Evolutionary conservation across 2,888 invertebrate genomes (phyloP).

Genomic region (Zaprionus lineosus): DNA sequence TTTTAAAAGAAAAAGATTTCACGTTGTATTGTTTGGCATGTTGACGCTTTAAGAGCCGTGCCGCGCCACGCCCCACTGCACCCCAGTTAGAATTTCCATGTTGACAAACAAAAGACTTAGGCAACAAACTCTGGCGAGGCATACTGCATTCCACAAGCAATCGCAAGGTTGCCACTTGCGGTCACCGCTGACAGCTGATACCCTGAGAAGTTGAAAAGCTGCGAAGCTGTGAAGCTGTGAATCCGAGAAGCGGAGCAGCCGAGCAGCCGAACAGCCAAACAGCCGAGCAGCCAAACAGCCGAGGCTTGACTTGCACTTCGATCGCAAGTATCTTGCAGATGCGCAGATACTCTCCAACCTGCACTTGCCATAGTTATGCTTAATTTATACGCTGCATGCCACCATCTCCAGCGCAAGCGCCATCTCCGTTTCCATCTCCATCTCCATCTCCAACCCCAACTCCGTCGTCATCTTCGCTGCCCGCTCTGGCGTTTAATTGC

Average conservation of each 20-base stretch:
- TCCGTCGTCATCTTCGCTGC: background rate
- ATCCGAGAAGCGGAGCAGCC: too few species aligned
- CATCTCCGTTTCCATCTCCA: too few species aligned
- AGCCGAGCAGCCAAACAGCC: too few species aligned
- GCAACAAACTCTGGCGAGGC: constrained; percentile 57
- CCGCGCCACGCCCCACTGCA: constrained; percentile 38
- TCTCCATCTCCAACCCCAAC: too few species aligned
- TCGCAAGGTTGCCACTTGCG: constrained; percentile 51
- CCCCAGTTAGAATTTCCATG: constrained; percentile 56
- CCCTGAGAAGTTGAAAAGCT: constrained; percentile 41
- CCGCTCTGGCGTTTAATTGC: constrained; percentile 56
- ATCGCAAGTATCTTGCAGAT: constrained; percentile 52
- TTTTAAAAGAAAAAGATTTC: constrained; percentile 31
- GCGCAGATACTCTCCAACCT: constrained; percentile 29
- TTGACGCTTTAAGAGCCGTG: background rate
- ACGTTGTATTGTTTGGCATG: constrained; percentile 2
- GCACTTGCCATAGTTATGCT: constrained; percentile 32
- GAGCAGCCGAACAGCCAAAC: too few species aligned
- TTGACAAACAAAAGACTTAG: constrained; percentile 63
- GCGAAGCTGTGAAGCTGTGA: too few species aligned
- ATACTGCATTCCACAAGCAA: constrained; percentile 41
- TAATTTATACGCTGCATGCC: constrained; percentile 30
- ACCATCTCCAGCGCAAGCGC: too few species aligned
- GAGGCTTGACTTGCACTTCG: too few species aligned
- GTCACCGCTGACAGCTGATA: constrained; percentile 63